These are phyloP conservation scores for Crambe crambe DNA, from an alignment of 37 sponge, comb jelly and placozoan genomes.

Conservation along the genomic window DNA sequence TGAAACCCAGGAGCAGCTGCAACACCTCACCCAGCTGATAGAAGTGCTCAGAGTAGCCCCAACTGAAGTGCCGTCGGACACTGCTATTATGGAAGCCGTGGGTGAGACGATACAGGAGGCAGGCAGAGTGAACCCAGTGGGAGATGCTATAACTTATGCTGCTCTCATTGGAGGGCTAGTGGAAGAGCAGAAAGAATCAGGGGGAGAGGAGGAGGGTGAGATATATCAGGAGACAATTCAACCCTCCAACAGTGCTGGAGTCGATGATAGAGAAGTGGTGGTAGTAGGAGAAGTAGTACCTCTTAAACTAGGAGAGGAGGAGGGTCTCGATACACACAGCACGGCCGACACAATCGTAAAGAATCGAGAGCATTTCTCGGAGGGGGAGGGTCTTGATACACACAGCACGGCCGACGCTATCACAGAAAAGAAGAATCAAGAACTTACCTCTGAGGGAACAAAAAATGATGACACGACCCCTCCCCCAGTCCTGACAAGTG, in stretches of 20 bases:
- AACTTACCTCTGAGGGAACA: too few relatives aligned
- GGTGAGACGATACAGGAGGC: not conserved
- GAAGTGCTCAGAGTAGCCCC: not conserved
- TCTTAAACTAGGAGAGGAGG: not conserved
- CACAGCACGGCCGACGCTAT: too few relatives aligned
- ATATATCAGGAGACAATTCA: not conserved
- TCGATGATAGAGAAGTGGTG: conserved; percentile 31
- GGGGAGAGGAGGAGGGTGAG: not conserved
- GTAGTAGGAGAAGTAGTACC: conserved; percentile 13
- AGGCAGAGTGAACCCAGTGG: not conserved
- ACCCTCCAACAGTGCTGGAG: not conserved
- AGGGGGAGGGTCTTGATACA: too few relatives aligned
- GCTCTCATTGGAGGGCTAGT: not conserved
- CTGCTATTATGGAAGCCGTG: not conserved
- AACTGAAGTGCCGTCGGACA: not conserved
- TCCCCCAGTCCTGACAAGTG: too few relatives aligned
- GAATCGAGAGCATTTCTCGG: too few relatives aligned
- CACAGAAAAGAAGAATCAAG: too few relatives aligned
- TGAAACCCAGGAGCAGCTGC: not conserved
- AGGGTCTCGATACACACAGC: too few relatives aligned
- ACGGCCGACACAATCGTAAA: too few relatives aligned
- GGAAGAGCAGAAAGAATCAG: not conserved
- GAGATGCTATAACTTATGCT: not conserved
- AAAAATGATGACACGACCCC: too few relatives aligned
- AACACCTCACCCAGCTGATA: not conserved